Conservation (phyloP, 2,888 invertebrate genomes). For the Epistrophe eligans region DNA sequence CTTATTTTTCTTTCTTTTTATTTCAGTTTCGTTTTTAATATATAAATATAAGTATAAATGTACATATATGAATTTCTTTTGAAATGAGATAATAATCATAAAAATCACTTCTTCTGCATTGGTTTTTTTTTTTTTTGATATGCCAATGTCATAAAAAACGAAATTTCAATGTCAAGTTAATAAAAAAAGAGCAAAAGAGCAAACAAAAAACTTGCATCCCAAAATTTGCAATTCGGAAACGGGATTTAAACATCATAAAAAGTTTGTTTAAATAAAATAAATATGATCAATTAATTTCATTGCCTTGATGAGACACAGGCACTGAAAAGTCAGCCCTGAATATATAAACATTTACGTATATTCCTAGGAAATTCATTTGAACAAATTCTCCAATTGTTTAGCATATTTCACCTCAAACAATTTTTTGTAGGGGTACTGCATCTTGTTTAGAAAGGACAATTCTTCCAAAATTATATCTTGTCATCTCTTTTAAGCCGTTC, state of each 20-base stretch:
- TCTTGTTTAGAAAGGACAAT: no score
- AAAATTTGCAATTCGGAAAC: constrained; percentile 28
- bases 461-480: no score
- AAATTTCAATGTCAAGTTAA: constrained; percentile 58
- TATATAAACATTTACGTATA: not conserved
- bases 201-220: constrained; percentile 34
- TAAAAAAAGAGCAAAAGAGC: constrained; percentile 16
- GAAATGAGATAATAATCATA: constrained; percentile 19
- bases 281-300: not conserved
- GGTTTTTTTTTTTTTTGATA: not conserved
- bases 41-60: no score
- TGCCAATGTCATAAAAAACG: not conserved
- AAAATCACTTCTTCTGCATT: constrained; percentile 18
- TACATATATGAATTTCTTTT: not conserved
- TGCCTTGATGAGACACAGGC: not conserved
- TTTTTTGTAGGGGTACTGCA: no score
- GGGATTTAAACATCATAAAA: constrained; percentile 17
- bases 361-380: not conserved
- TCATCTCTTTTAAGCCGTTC: no score
- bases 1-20: constrained; percentile 22
- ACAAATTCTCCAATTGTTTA: not conserved
- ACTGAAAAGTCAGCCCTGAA: not conserved
- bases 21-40: constrained; percentile 20
- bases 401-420: no score
- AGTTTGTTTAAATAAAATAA: not conserved